Conservation (phyloP, 2,888 invertebrate species). For the Drosophila niveifrons region DNA sequence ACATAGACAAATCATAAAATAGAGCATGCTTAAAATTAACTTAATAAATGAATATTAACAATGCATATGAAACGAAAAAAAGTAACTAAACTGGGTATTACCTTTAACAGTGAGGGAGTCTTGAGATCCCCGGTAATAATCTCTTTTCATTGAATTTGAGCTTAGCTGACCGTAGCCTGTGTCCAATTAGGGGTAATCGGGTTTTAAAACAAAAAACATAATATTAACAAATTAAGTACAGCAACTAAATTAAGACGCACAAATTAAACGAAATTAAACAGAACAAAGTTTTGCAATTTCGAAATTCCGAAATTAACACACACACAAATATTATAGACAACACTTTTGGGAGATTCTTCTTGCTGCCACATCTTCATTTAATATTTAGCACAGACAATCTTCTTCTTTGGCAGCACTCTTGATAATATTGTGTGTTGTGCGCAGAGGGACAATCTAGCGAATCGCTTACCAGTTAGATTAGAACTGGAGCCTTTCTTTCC, state of each 20-base stretch:
- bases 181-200: constrained; percentile 47
- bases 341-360: neutral
- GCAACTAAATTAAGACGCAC: constrained; percentile 28
- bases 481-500: constrained; percentile 93
- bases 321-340: constrained; percentile 18
- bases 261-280: constrained; percentile 24
- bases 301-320: constrained; percentile 51
- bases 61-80: constrained; percentile 11
- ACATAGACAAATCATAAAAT: constrained; percentile 5
- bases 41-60: constrained; percentile 41
- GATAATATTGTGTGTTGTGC: constrained; percentile 29
- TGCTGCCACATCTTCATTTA: neutral
- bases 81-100: constrained; percentile 83
- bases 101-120: constrained; percentile 94
- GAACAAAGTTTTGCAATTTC: constrained; percentile 24
- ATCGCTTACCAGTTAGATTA: constrained; percentile 91
- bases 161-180: constrained; percentile 85
- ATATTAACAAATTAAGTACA: constrained; percentile 59
- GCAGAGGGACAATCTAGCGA: neutral
- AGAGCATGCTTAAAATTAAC: constrained; percentile 53
- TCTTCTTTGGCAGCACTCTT: neutral
- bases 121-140: constrained; percentile 96
- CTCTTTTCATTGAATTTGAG: constrained; percentile 91
- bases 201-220: constrained; percentile 48
- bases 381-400: neutral